These are phyloP conservation scores for Distichodus sexfasciatus DNA, from an alignment of 2,797 vertebrate genomes.

Conservation along the genomic window DNA sequence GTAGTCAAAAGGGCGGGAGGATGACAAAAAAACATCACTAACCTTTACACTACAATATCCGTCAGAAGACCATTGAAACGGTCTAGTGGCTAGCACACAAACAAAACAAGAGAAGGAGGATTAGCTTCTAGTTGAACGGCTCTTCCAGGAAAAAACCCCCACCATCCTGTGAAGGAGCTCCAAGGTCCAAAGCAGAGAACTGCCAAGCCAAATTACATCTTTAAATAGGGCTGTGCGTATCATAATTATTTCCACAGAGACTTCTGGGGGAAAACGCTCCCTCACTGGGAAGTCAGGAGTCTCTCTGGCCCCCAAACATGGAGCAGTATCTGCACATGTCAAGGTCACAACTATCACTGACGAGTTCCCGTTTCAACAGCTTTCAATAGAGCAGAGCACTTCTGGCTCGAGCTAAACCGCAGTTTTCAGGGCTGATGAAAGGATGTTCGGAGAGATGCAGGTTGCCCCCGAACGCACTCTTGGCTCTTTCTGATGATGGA, in stretches of 20 bases:
- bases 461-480: not conserved
- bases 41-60: slow-evolving; percentile 6
- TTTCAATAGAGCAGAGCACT: slow-evolving; percentile 19
- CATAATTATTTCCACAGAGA: slow-evolving; percentile 27
- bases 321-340: slow-evolving; percentile 12
- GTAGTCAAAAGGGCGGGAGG: not conserved
- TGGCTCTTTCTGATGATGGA: not conserved
- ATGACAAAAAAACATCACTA: not conserved
- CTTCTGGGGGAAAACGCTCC: slow-evolving; percentile 10
- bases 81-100: slow-evolving; percentile 12
- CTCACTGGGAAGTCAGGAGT: slow-evolving; percentile 6
- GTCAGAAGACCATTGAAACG: slow-evolving; percentile 2
- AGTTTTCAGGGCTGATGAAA: slow-evolving; percentile 5
- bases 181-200: slow-evolving; percentile 11
- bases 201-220: slow-evolving; percentile 21
- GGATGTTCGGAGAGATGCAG: not conserved
- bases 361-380: slow-evolving; percentile 18
- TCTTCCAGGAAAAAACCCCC: slow-evolving; percentile 19
- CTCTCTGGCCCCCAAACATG: not conserved
- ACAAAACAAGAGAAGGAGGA: slow-evolving; percentile 17
- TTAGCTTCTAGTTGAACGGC: slow-evolving; percentile 14
- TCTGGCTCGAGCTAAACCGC: slow-evolving; percentile 5
- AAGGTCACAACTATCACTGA: slow-evolving; percentile 7
- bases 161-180: not conserved
- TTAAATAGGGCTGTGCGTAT: slow-evolving; percentile 34